Evolutionary conservation across 1,140 invertebrate genomes (phyloP).

Genomic region (Liolophura sinensis): DNA sequence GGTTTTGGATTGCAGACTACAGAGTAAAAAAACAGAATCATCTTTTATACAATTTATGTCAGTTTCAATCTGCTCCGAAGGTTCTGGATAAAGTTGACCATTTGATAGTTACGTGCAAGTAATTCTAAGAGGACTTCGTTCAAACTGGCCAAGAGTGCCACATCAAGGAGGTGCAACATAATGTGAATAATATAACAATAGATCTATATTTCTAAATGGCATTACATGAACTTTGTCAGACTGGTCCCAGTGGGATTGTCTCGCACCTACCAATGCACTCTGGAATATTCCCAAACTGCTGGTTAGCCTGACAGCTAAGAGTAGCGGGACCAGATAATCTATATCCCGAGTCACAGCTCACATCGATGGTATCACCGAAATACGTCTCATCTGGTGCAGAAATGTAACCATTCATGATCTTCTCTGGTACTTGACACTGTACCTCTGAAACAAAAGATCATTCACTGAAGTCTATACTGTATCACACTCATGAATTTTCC

Average conservation of each 20-base stretch:
- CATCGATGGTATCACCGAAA: constrained; percentile 2
- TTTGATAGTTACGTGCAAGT: no score
- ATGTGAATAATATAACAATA: neutral
- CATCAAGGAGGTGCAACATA: neutral
- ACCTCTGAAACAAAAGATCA: constrained; percentile 20
- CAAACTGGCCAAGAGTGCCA: neutral
- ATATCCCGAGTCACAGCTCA: constrained; percentile 19
- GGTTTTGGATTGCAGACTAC: no score
- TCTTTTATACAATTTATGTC: no score
- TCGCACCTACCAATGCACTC: constrained; percentile 21
- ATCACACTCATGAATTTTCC: neutral
- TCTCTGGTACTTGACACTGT: constrained; percentile 16
- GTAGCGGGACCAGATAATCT: constrained; percentile 7
- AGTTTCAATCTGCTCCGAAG: no score
- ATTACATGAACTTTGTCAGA: neutral
- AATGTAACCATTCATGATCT: constrained; percentile 16
- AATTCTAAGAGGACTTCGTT: neutral
- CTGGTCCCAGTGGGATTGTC: neutral
- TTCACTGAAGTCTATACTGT: neutral
- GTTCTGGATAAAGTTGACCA: no score
- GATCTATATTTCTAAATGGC: neutral
- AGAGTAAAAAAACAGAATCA: no score
- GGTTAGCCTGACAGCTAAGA: constrained; percentile 16
- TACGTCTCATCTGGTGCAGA: constrained; percentile 1
- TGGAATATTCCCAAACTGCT: constrained; percentile 18